Base-by-base conservation (phyloP, 2,113 vertebrate genomes). In the Microtus pennsylvanicus region DNA sequence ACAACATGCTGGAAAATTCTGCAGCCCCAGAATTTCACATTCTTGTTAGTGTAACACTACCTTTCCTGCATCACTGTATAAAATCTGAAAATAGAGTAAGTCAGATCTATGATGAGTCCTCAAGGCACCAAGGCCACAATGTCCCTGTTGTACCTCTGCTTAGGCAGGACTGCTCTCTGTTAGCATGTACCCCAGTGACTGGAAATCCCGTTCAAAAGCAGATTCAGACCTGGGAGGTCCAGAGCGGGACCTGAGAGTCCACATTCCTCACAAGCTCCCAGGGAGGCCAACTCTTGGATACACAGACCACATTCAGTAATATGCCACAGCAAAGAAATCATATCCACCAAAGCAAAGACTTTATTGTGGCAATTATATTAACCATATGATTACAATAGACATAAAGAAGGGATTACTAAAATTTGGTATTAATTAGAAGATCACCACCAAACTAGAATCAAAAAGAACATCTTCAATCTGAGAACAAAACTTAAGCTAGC, bases 71-170 rank as follows among this genome's bases (percentile, higher is more conserved):
- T 26, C 69, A 58, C 12, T 86, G 21, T 35, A 30, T 28, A 33
- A 86, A 33, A 24, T 14, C 16, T 91, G 50, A 80, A 92, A 85
- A 77, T 47, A 38, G n/a, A 83, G 21, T 22, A 22, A 28, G 33
- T 21, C 50, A 7, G 1, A 0, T 1, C 7, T 4, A 26, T 17
- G 47, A 75, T 0, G 47, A 45, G 28, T 9, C 28, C 8, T 42
- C 33, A 11, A 7, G 22, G 38, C 22, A 12, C 5, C 1, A 45
- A 24, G 45, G 26, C 2, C 38, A 45, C 16, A 61, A 17, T 21
- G 26, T 0, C 33, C 87, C 69, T 38, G 30, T 13, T 75, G 26
- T 21, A 8, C 33, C 47, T 35, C 65, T 22, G 22, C 72, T 65
- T 14, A 13, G 6, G 22, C 67, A 74, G 63, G 4, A 9, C 33